Evolutionary conservation across 2,888 invertebrate genomes (phyloP).

Genomic region (Tricholauxania praeusta): DNA sequence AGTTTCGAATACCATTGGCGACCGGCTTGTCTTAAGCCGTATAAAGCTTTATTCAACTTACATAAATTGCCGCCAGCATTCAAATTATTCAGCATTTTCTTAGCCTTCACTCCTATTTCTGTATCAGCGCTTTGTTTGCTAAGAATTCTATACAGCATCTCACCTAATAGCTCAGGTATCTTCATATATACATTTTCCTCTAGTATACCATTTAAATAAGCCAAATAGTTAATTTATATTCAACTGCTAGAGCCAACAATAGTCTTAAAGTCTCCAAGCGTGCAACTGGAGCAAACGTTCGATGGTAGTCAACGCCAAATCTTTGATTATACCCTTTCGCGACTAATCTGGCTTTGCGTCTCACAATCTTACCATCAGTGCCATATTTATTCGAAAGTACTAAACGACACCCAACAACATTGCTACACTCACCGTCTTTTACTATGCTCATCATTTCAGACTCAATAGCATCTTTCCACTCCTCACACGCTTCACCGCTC

Average conservation of each 20-base stretch:
- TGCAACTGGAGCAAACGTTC: conserved; percentile 40
- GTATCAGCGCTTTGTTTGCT: conserved; percentile 15
- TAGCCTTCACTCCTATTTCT: conserved; percentile 19
- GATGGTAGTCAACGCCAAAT: conserved; percentile 36
- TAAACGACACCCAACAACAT: conserved; percentile 41
- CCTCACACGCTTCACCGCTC: conserved; percentile 26
- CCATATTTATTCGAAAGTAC: conserved; percentile 40
- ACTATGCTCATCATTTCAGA: conserved; percentile 36
- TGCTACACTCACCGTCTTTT: background rate
- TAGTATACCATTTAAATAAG: conserved; percentile 37
- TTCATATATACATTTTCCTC: too few species aligned
- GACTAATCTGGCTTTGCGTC: conserved; percentile 38
- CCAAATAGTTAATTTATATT: conserved; percentile 31
- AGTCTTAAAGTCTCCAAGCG: conserved; percentile 39
- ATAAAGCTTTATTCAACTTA: conserved; percentile 38
- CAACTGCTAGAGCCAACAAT: conserved; percentile 37
- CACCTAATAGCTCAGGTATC: too few species aligned
- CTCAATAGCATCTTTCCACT: too few species aligned
- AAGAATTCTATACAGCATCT: conserved; percentile 35
- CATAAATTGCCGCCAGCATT: conserved; percentile 37
- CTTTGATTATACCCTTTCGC: conserved; percentile 39
- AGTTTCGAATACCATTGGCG: conserved; percentile 39
- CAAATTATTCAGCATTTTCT: conserved; percentile 24
- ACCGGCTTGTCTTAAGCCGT: conserved; percentile 36
- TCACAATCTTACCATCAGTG: conserved; percentile 30